Percentiles rank a stretch among this genome's conserved stretches.
Evolutionary conservation across 2,113 vertebrate species (phyloP).

Genomic region (Burhinus oedicnemus): DNA sequence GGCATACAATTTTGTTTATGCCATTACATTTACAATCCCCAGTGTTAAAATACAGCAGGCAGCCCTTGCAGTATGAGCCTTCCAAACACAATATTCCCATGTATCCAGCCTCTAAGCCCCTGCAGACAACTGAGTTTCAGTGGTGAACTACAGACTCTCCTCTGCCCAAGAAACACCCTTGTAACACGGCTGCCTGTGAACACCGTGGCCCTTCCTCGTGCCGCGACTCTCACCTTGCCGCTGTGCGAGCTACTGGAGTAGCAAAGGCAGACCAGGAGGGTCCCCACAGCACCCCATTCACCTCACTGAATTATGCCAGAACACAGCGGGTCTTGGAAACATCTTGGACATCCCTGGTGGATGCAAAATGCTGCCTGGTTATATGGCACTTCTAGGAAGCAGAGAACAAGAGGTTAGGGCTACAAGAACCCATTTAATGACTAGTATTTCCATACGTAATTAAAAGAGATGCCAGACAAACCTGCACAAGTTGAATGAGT

Average conservation of each 20-base stretch:
- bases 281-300: accelerated
- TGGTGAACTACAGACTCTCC: neutral
- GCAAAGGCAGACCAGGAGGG: neutral
- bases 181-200: neutral
- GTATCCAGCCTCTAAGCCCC: neutral
- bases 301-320: neutral
- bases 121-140: neutral
- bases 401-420: neutral
- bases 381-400: neutral
- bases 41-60: neutral
- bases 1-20: neutral
- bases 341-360: neutral
- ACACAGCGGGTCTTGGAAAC: neutral
- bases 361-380: neutral
- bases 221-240: neutral
- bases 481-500: neutral
- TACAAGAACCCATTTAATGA: neutral
- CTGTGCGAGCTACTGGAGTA: neutral
- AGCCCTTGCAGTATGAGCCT: neutral
- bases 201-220: accelerated
- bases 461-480: neutral
- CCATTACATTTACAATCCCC: neutral
- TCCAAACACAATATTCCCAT: neutral
- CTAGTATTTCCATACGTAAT: neutral
- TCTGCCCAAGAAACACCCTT: neutral